Evolutionary conservation across 2,888 invertebrate species (phyloP).

Genomic region (Luperina testacea): DNA sequence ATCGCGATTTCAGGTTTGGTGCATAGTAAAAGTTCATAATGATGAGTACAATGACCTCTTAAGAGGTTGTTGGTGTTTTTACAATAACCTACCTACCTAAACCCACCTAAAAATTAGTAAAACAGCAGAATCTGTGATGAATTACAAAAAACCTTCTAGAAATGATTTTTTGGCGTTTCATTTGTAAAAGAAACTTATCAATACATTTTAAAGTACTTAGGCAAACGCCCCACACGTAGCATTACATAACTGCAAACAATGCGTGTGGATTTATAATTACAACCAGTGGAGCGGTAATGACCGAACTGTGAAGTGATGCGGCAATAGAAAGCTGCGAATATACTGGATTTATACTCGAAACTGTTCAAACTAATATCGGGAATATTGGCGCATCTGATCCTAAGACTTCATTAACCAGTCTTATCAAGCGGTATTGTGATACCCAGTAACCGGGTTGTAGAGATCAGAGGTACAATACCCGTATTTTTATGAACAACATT

Average conservation of each 20-base stretch:
- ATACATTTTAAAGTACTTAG: conserved; percentile 19
- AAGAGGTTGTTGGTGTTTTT: too few species aligned
- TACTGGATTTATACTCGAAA: conserved; percentile 19
- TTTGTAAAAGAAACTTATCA: neutral
- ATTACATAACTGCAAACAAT: conserved; percentile 46
- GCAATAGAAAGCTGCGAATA: conserved; percentile 53
- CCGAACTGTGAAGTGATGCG: conserved; percentile 62
- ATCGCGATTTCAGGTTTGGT: too few species aligned
- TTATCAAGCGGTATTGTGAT: neutral
- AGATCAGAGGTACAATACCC: too few species aligned
- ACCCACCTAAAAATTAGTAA: neutral
- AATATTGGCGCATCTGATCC: neutral
- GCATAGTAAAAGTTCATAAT: too few species aligned
- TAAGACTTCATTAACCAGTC: neutral
- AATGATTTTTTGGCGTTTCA: neutral
- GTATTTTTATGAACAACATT: neutral
- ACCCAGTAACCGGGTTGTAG: too few species aligned
- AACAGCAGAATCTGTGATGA: neutral
- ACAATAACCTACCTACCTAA: too few species aligned
- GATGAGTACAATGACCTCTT: too few species aligned
- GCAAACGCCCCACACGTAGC: conserved; percentile 2
- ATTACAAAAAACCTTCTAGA: neutral
- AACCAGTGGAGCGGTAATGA: conserved; percentile 56
- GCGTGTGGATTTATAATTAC: conserved; percentile 52
- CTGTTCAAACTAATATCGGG: conserved; percentile 1